Evolutionary conservation across 2,888 invertebrate species (phyloP).

Genomic region (Morpho helenor): DNA sequence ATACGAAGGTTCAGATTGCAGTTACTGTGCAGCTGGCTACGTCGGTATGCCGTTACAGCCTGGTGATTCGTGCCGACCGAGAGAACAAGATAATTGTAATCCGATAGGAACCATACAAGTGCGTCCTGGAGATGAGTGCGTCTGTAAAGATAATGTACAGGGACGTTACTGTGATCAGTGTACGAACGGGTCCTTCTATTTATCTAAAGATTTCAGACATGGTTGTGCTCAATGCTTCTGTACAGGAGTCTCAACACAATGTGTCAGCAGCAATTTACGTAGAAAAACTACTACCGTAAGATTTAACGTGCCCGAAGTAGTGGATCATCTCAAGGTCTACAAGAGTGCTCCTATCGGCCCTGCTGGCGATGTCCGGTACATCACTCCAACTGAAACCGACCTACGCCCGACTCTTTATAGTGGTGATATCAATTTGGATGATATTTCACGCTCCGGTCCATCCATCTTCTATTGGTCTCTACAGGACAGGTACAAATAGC

Average conservation of each 20-base stretch:
- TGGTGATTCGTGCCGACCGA: conserved; percentile 85
- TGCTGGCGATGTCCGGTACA: conserved; percentile 45
- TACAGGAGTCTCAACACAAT: conserved; percentile 90
- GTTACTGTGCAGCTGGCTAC: conserved; percentile 88
- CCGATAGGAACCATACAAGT: conserved; percentile 82
- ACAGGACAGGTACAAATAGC: conserved; percentile 75
- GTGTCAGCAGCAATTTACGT: conserved; percentile 88
- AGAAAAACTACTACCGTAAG: conserved; percentile 73
- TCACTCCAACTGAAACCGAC: conserved; percentile 47
- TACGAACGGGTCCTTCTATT: conserved; percentile 89
- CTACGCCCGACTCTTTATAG: conserved; percentile 64
- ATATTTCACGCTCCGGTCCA: conserved; percentile 77
- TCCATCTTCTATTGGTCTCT: conserved; percentile 92
- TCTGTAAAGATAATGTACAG: conserved; percentile 80
- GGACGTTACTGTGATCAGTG: conserved; percentile 94
- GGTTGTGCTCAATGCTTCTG: conserved; percentile 99
- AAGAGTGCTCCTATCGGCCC: conserved; percentile 45
- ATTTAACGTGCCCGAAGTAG: conserved; percentile 61
- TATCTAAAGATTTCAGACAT: conserved; percentile 83
- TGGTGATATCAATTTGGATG: conserved; percentile 82
- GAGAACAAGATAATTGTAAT: conserved; percentile 81
- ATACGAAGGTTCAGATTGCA: conserved; percentile 86
- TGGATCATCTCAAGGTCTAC: conserved; percentile 54
- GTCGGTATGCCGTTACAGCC: conserved; percentile 88
- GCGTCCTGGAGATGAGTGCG: conserved; percentile 56